These are phyloP conservation scores for Eurois occulta DNA, from an alignment of 2,888 invertebrate genomes.

Conservation along the genomic window DNA sequence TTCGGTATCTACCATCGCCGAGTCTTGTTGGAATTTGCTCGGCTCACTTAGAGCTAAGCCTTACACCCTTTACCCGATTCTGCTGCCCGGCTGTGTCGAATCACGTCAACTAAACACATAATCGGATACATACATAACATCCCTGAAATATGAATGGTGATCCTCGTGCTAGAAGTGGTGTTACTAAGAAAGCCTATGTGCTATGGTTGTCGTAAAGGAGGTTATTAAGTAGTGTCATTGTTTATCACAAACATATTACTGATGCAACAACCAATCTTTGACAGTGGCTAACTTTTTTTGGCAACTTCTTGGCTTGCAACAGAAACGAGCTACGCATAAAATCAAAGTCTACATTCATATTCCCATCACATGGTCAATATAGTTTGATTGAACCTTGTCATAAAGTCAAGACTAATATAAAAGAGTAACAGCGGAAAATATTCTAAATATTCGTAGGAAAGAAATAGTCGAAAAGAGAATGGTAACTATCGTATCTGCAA, in stretches of 20 bases:
- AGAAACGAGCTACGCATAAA: too few relatives aligned
- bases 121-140: neutral
- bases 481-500: slow-evolving; percentile 63
- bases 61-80: neutral
- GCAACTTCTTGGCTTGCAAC: too few relatives aligned
- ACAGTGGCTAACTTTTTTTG: too few relatives aligned
- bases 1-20: neutral
- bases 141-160: neutral
- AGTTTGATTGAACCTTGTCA: slow-evolving; percentile 1
- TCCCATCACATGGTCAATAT: slow-evolving; percentile 27
- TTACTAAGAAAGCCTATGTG: neutral
- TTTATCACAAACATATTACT: too few relatives aligned
- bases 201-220: neutral
- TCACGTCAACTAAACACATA: neutral
- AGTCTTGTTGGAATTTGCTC: neutral
- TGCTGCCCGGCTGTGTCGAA: neutral
- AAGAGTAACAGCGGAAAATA: slow-evolving; percentile 42
- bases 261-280: too few relatives aligned
- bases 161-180: neutral
- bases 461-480: slow-evolving; percentile 53
- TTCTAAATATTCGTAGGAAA: slow-evolving; percentile 54
- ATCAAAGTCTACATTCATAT: neutral
- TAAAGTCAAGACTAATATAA: slow-evolving; percentile 41
- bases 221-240: too few relatives aligned
- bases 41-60: neutral